Percentiles rank a stretch among this genome's conserved stretches.
These are phyloP conservation scores for Zonotrichia leucophrys DNA, from an alignment of 2,113 vertebrate species.

Conservation along the genomic window DNA sequence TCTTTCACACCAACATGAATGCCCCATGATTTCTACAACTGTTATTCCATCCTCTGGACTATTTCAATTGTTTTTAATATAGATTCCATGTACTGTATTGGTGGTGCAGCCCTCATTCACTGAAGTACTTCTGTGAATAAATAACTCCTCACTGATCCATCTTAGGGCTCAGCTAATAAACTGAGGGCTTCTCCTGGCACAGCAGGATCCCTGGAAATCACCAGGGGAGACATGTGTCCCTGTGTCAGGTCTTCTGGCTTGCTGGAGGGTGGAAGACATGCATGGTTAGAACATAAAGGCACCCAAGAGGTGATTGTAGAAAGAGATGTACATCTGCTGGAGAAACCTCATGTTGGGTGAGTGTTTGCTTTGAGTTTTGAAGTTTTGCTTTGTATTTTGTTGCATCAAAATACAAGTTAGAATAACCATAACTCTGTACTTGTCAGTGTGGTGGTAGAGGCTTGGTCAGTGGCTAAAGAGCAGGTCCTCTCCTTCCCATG, in stretches of 20 bases:
- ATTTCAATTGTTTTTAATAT: not conserved
- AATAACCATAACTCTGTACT: not conserved
- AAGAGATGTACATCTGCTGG: not conserved
- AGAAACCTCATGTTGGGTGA: not conserved
- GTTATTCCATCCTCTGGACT: not conserved
- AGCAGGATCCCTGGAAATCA: not conserved
- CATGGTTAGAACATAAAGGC: not conserved
- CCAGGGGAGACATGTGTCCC: not conserved
- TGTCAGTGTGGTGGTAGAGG: not conserved
- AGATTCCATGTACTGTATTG: not conserved
- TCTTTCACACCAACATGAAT: not conserved
- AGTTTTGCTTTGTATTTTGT: not conserved
- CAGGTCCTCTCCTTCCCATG: not conserved
- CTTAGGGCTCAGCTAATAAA: not conserved
- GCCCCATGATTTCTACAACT: not conserved
- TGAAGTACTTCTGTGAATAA: not conserved
- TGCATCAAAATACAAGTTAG: not conserved
- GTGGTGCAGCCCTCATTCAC: not conserved
- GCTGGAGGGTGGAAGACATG: not conserved
- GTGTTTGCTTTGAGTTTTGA: not conserved
- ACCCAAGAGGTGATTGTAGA: not conserved
- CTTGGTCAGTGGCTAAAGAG: not conserved
- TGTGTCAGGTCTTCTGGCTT: not conserved
- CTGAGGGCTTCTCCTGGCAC: not conserved
- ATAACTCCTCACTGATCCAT: not conserved